These are phyloP conservation scores for Stegostoma tigrinum DNA, from an alignment of 2,113 vertebrate species.

Conservation along the genomic window DNA sequence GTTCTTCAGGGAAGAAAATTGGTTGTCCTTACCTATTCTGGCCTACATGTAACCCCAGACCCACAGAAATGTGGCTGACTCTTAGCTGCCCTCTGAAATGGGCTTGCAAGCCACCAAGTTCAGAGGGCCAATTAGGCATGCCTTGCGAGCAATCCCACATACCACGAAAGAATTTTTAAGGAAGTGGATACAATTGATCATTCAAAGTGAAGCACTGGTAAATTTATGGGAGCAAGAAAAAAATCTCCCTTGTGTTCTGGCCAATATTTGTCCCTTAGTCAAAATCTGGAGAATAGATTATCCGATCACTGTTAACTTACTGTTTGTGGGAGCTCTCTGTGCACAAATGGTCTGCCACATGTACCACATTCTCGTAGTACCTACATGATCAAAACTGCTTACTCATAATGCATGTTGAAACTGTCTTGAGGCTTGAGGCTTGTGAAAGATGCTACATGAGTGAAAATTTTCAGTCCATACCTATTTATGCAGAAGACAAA, in stretches of 20 bases:
- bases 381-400: neutral
- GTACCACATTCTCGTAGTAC: neutral
- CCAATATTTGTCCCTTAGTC: neutral
- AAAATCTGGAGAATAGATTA: neutral
- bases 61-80: too few relatives aligned
- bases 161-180: too few relatives aligned
- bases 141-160: too few relatives aligned
- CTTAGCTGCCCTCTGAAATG: too few relatives aligned
- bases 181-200: neutral
- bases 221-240: neutral
- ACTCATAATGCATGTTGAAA: neutral
- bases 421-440: neutral
- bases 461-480: neutral
- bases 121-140: too few relatives aligned
- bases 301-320: neutral
- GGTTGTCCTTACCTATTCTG: too few relatives aligned
- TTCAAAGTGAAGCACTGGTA: neutral
- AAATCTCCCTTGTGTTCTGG: neutral
- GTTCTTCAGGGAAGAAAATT: too few relatives aligned
- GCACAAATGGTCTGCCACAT: too few relatives aligned
- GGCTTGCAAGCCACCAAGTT: too few relatives aligned
- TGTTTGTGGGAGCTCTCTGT: neutral
- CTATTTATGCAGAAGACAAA: too few relatives aligned
- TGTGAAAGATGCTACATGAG: neutral
- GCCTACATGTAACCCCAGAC: too few relatives aligned